Conservation (phyloP, 1,140 invertebrate genomes). For the Plodia interpunctella region DNA sequence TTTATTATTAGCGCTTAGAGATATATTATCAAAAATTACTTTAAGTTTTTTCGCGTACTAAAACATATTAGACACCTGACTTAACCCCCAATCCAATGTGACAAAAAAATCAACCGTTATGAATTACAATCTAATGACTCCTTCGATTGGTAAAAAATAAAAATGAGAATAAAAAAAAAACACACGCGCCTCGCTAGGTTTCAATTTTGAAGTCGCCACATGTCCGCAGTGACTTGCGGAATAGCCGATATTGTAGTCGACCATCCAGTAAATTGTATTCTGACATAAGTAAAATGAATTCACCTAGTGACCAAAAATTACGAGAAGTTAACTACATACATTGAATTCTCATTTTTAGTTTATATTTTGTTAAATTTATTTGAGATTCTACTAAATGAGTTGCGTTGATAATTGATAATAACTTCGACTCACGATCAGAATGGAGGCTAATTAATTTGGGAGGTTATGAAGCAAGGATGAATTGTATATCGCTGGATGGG, state of each 20-base stretch:
- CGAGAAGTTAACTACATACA: no score
- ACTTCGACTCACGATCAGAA: no score
- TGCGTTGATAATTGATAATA: no score
- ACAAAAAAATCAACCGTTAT: conserved; percentile 61
- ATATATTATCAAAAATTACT: no score
- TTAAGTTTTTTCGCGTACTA: conserved; percentile 25
- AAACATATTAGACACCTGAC: conserved; percentile 42
- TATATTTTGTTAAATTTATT: no score
- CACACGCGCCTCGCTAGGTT: conserved; percentile 36
- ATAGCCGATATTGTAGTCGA: conserved; percentile 18
- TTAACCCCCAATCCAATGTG: conserved; percentile 1
- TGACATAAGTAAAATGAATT: not conserved
- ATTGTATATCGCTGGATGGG: conserved; percentile 11
- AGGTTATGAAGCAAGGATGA: no score
- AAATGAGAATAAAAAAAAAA: no score
- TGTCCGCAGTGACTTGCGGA: conserved; percentile 63
- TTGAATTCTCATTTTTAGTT: no score
- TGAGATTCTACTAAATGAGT: no score
- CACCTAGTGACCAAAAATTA: no score
- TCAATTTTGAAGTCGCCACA: conserved; percentile 57
- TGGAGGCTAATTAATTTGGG: no score
- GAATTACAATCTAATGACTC: conserved; percentile 61
- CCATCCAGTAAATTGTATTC: conserved; percentile 11
- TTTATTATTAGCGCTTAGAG: no score
- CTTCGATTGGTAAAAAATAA: conserved; percentile 47